phyloP scores from a whole-genome alignment of 2,113 vertebrate genomes.

The Fulica atra region DNA sequence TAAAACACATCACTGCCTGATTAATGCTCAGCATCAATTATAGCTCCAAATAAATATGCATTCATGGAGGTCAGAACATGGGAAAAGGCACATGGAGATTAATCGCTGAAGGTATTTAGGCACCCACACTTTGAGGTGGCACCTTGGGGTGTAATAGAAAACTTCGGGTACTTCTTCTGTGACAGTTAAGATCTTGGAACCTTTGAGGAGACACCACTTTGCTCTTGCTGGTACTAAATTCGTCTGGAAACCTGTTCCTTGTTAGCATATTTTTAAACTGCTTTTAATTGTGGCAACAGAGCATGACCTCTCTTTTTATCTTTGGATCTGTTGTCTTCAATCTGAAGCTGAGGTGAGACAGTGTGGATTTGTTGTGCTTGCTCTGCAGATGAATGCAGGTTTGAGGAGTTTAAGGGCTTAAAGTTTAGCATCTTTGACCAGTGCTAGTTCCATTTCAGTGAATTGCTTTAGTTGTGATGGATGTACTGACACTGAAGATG shows the following conservation, averaged over 20 bases:
- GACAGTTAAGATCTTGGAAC: background rate
- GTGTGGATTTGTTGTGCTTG: background rate
- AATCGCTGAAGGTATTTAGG: background rate
- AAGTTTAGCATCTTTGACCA: constrained; percentile 7
- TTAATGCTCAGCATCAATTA: background rate
- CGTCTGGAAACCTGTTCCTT: constrained; percentile 10
- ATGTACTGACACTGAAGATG: background rate
- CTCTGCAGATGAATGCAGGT: background rate
- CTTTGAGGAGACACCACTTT: background rate
- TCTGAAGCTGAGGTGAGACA: background rate
- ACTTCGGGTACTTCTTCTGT: background rate
- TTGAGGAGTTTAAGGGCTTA: background rate
- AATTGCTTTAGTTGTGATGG: background rate
- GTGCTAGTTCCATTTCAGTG: background rate
- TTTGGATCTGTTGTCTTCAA: background rate
- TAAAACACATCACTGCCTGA: background rate
- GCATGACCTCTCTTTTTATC: constrained; percentile 5
- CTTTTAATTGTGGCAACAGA: background rate
- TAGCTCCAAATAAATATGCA: background rate
- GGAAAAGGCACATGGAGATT: background rate
- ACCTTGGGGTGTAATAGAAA: background rate
- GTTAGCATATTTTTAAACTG: background rate
- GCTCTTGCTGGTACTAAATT: background rate
- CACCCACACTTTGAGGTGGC: background rate
- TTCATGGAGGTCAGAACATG: background rate